phyloP scores from a whole-genome alignment of 1,140 invertebrate genomes.

The Tetranychus urticae region DNA sequence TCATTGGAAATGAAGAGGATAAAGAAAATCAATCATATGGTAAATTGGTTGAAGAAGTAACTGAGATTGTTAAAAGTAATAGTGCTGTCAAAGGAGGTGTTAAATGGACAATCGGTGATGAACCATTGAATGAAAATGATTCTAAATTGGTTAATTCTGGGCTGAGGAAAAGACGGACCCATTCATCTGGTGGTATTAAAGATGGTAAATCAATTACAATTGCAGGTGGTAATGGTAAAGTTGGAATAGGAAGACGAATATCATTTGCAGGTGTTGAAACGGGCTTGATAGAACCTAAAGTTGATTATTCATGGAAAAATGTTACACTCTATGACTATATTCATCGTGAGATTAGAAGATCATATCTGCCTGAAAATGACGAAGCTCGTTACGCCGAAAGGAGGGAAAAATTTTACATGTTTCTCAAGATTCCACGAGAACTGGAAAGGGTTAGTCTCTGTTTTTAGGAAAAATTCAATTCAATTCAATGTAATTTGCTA shows the following conservation, averaged over 20 bases:
- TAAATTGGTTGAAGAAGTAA: not conserved
- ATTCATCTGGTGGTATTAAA: too few relatives aligned
- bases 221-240: too few relatives aligned
- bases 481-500: not conserved
- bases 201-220: too few relatives aligned
- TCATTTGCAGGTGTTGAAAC: not conserved
- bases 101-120: not conserved
- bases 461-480: not conserved
- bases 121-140: not conserved
- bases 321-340: slow-evolving; percentile 33
- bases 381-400: slow-evolving; percentile 77
- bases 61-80: slow-evolving; percentile 1
- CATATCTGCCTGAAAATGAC: slow-evolving; percentile 74
- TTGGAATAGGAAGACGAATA: not conserved
- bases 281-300: not conserved
- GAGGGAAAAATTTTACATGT: slow-evolving; percentile 85
- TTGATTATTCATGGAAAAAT: not conserved
- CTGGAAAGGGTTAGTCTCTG: slow-evolving; percentile 25
- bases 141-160: slow-evolving; percentile 1
- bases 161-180: too few relatives aligned
- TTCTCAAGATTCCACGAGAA: slow-evolving; percentile 83
- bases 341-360: slow-evolving; percentile 60
- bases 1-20: not conserved
- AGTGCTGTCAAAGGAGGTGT: not conserved
- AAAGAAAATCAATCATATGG: not conserved